Evolutionary conservation across 30 jellyfish, hydroid and myxozoan genomes (phyloP), one percentile per base, ranked within the genome.

Genomic region (Hydra vulgaris): DNA sequence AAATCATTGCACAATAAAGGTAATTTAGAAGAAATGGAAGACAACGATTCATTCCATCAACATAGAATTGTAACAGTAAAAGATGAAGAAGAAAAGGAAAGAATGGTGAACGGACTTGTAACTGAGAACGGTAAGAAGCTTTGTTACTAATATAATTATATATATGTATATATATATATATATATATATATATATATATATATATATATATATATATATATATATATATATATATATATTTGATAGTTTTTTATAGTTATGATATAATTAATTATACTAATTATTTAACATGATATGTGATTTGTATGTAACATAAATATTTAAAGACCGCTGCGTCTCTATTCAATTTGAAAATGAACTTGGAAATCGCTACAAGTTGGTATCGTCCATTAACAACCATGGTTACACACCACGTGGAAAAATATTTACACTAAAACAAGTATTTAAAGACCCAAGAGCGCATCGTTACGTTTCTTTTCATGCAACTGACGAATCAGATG

Each of bases 321-420:
- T 81, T 56, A n/a, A 69, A 92, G 98, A 92, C 69, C 86, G 84
- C 1, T 92, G 98, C 89, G 94, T 92, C 54, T 87, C 96, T 0
- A 70, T 92, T 86, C 70, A 83, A 23, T 83, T 92, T 82, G 85
- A 23, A 52, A 92, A 92, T 68, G 79, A 80, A 23, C 88, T 92
- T 27, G 96, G 95, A 12, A 88, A 84, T 77, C 96, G 98, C 16
- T 92, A 87, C 82, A 84, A 89, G 12, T 78, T 92, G 7, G 96
- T 87, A 17, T 87, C 96, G 21, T 82, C 96, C 24, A 71, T 92
- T n/a, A 92, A 92, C 85, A 95, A 95, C 17, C 96, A 87, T 66
- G 98, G 98, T 16, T 92, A 92, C 79, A 91, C 95, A 19, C 98
- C 98, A 17, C 95, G 94, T 26, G 96, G 98, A 19, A 77, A 40